Conservation (phyloP, 2,113 vertebrate genomes). For the Centropus unirufus region DNA sequence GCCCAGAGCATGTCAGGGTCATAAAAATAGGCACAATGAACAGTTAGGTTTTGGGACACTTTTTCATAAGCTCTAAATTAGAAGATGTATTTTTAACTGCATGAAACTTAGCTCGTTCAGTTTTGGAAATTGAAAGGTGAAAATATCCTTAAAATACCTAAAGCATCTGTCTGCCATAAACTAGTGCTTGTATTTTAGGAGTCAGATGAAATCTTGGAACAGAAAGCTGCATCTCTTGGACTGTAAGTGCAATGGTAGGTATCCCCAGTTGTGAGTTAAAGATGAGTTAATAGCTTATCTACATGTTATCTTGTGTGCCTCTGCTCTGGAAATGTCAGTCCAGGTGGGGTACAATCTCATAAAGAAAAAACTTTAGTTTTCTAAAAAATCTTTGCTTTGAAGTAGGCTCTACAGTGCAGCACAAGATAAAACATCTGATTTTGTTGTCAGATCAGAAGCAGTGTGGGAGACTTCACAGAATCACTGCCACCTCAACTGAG, state of each 20-base stretch:
- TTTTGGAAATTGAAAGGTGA: neutral
- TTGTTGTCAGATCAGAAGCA: neutral
- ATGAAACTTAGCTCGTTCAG: neutral
- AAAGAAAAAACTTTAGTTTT: neutral
- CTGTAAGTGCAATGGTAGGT: neutral
- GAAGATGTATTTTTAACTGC: neutral
- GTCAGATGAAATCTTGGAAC: neutral
- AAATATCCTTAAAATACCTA: neutral
- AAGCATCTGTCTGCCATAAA: neutral
- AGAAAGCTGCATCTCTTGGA: neutral
- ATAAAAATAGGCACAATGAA: neutral
- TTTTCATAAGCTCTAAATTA: neutral
- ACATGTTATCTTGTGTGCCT: neutral
- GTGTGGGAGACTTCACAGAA: neutral
- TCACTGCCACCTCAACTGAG: neutral
- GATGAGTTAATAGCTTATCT: neutral
- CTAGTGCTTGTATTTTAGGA: neutral
- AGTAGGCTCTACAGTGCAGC: neutral
- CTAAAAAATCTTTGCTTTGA: neutral
- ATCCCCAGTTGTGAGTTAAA: neutral
- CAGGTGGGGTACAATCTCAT: neutral
- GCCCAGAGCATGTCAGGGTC: neutral
- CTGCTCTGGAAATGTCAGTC: slow-evolving; percentile 27
- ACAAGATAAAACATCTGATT: neutral
- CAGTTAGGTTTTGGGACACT: neutral